Evolutionary conservation across 1,140 invertebrate genomes (phyloP).

Genomic region (Panulirus ornatus): DNA sequence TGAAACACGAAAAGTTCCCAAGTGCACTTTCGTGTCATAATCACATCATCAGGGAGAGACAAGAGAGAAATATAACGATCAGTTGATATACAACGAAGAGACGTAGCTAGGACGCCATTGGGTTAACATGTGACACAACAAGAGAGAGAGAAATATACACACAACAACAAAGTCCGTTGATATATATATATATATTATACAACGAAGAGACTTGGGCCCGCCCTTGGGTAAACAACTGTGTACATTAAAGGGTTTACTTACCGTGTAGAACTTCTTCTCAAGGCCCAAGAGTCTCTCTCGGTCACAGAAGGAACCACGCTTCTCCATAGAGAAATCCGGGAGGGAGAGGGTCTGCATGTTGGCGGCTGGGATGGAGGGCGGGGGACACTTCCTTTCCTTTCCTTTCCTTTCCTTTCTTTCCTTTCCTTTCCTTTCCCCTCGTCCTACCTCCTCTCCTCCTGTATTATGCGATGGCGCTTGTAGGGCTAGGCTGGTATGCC

Average conservation of each 20-base stretch:
- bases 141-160: too few species aligned
- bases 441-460: background rate
- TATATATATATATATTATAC: too few species aligned
- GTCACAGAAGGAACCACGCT: constrained; percentile 74
- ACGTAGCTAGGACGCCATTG: too few species aligned
- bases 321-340: constrained; percentile 46
- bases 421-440: background rate
- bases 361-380: background rate
- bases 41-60: too few species aligned
- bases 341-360: constrained; percentile 28
- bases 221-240: too few species aligned
- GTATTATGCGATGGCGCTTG: background rate
- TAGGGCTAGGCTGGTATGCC: background rate
- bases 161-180: too few species aligned
- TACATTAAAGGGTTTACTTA: constrained; percentile 62
- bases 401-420: background rate
- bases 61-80: too few species aligned
- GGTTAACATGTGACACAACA: too few species aligned
- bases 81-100: too few species aligned
- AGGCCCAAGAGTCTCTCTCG: constrained; percentile 70
- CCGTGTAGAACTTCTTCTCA: constrained; percentile 73
- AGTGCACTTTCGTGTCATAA: too few species aligned
- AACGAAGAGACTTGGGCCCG: too few species aligned
- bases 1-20: too few species aligned
- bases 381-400: background rate